Evolutionary conservation across 2,113 vertebrate species (phyloP), one percentile per base, ranked within the genome.

Genomic region (Poecilia latipinna): DNA sequence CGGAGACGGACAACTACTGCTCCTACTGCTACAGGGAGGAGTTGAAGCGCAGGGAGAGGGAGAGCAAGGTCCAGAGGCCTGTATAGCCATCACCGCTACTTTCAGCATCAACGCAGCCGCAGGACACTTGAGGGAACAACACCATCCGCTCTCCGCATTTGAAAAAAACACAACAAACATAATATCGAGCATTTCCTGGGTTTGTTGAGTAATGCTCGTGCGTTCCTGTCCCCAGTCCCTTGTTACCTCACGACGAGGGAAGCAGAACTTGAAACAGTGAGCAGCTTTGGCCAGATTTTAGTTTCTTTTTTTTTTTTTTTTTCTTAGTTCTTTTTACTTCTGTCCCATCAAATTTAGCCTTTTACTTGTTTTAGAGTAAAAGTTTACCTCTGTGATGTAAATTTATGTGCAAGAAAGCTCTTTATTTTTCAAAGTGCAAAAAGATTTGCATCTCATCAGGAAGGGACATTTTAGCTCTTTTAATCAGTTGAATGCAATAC

Each of bases 1-100:
- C 96, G 0, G 98, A 99, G 94, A 99, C 98, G 44, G 97, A 99
- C 83, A 96, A 96, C 95, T 97, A 95, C 91, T 99, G 98, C 87
- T 99, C 98, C 51, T 99, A 97, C 94, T 99, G 98, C 94, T 99
- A 97, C 94, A 96, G 96, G 80, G 98, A 99, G 92, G 98, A 99
- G 93, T 84, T 98, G 70, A 96, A 96, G 82, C 96, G 96, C 89
- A 96, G 96, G 92, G 97, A 97, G 92, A 94, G 93, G 79, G 86
- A 88, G 82, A 79, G 78, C 90, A 92, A 90, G 82, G 79, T 72
- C 90, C 86, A 92, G 78, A 89, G 90, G 90, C 91, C 90, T 28
- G 90, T 82, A 75, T 93, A 93, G 90, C 91, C 85, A 84, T 82
- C 84, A 81, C 85, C 74, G 29, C 78, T 79, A 69, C 24, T 77